Evolutionary conservation across 2,888 invertebrate species (phyloP).

Genomic region (Drosophila formosana): DNA sequence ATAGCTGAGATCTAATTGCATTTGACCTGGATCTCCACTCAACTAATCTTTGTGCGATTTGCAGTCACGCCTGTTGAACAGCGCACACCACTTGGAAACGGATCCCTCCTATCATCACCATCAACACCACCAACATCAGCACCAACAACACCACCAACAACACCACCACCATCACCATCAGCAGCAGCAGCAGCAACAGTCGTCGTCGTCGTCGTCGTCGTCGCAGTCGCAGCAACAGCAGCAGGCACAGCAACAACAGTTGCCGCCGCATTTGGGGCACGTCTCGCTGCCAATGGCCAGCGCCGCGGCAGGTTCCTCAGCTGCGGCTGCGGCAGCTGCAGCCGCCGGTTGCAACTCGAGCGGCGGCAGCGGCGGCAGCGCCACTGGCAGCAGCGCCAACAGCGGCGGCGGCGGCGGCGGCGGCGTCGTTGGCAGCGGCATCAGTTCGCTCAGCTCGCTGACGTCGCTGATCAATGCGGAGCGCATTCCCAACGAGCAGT

Average conservation of each 20-base stretch:
- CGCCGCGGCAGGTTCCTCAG: conserved; percentile 66
- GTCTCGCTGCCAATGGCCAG: conserved; percentile 72
- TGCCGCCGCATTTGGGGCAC: conserved; percentile 70
- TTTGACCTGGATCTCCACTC: too few relatives aligned
- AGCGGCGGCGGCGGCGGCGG: conserved; percentile 41
- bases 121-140: conserved; percentile 83
- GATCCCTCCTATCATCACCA: conserved; percentile 85
- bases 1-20: too few relatives aligned
- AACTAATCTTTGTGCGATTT: background rate
- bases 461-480: conserved; percentile 86
- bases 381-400: conserved; percentile 49
- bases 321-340: conserved; percentile 65
- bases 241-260: conserved; percentile 54
- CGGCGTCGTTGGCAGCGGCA: conserved; percentile 51
- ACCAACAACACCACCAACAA: conserved; percentile 81
- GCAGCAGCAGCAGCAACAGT: conserved; percentile 76
- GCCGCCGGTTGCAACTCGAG: conserved; percentile 54
- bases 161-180: conserved; percentile 80
- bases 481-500: conserved; percentile 87
- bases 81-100: conserved; percentile 83
- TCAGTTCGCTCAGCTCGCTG: conserved; percentile 81
- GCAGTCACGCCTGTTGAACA: conserved; percentile 83
- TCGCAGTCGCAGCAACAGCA: conserved; percentile 52
- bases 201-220: conserved; percentile 46
- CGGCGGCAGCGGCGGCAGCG: conserved; percentile 40